Base-by-base conservation (phyloP, 2,797 vertebrate genomes). In the Mallotus villosus region DNA sequence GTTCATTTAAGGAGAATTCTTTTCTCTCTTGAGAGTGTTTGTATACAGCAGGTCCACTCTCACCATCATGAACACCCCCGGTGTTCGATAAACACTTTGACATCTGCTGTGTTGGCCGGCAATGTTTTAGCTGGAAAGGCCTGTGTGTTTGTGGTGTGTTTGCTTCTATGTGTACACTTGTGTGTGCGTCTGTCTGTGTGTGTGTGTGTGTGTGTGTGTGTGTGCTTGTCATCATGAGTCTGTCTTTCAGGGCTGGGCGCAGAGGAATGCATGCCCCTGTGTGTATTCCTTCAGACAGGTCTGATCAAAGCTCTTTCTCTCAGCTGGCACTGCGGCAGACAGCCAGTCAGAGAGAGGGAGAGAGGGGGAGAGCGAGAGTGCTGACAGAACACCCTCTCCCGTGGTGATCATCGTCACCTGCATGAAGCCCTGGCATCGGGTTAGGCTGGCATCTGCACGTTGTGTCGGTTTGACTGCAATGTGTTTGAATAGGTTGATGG, bases 191-290 rank as follows among this genome's bases (percentile, higher is more conserved):
- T 4, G 37, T 71, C 72, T 51, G 57, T 32, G 46, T 73, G 63
- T 76, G 34, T 66, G 73, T 66, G 19, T 70, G 69, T 3, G 37
- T 71, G 73, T 49, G 41, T 55, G 59, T 59, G 1, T 57, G 19
- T 22, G 66, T 57, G 6, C 37, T 63, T 59, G 51, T 65, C 58
- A 65, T 63, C 73, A 69, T 78, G 75, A 70, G 68, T 70, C 81
- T 80, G 79, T 89, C 82, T 87, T 84, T 88, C 85, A 85, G 76
- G 81, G 85, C 77, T 78, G 81, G 79, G 60, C 86, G 75, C 78
- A 86, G 78, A 86, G 76, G 85, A 89, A 89, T 90, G 85, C 65
- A 63, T 74, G 68, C 29, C 70, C 79, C 73, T 80, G 80, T 82
- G 64, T 21, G 41, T 53, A 69, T 84, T 82, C 73, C 74, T 74